Evolutionary conservation across 2,888 invertebrate genomes (phyloP).

Genomic region (Abrostola tripartita): DNA sequence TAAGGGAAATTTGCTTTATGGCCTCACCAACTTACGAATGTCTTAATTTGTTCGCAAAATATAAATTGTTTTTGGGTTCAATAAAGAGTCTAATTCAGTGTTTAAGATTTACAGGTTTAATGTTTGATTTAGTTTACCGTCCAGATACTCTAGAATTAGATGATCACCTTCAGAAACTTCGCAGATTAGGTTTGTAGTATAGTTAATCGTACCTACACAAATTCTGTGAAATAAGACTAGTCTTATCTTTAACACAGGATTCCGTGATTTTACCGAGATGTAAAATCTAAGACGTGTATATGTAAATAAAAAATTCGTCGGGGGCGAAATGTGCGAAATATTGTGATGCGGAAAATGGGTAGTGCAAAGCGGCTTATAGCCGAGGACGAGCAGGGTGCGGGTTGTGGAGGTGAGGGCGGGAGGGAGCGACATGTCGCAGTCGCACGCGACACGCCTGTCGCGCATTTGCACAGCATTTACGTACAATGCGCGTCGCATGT

Average conservation of each 20-base stretch:
- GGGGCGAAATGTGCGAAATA: constrained; percentile 50
- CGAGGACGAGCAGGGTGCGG: constrained; percentile 7
- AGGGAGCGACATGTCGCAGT: constrained; percentile 30
- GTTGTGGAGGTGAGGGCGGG: neutral
- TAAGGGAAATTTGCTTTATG: constrained; percentile 11
- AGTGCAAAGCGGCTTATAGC: constrained; percentile 53
- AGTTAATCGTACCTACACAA: neutral
- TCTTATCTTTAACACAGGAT: constrained; percentile 26
- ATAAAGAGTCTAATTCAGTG: constrained; percentile 3
- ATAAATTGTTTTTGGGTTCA: constrained; percentile 14
- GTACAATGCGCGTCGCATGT: constrained; percentile 28
- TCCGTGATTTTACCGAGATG: constrained; percentile 40
- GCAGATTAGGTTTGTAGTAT: no score
- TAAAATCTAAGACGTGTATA: constrained; percentile 46
- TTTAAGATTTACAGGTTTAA: constrained; percentile 4
- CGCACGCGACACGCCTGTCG: constrained; percentile 48
- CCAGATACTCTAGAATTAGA: neutral
- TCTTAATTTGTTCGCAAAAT: constrained; percentile 30
- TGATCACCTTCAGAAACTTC: neutral
- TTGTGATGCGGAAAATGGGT: constrained; percentile 53
- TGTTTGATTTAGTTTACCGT: constrained; percentile 7
- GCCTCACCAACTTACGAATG: constrained; percentile 23
- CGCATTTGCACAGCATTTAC: constrained; percentile 46
- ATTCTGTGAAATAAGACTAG: neutral
- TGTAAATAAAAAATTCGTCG: constrained; percentile 46